These are phyloP conservation scores for Drosophila prolongata DNA, from an alignment of 2,888 invertebrate species.

Conservation along the genomic window DNA sequence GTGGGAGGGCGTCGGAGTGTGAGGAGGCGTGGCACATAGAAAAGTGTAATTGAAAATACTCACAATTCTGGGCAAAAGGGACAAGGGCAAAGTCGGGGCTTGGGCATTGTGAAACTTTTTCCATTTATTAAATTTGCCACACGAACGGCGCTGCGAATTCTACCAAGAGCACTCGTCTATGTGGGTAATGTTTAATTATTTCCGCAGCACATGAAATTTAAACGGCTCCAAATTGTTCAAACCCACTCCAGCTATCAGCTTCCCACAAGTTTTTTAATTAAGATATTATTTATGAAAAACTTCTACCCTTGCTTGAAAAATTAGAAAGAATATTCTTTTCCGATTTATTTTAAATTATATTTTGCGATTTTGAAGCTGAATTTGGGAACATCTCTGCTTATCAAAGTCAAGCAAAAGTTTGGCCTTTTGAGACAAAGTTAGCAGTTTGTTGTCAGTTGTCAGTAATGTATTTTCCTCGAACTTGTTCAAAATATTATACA, in stretches of 20 bases:
- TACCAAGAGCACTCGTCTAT: slow-evolving; percentile 3
- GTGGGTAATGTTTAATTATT: slow-evolving; percentile 59
- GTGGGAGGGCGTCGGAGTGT: slow-evolving; percentile 5
- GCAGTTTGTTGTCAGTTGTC: slow-evolving; percentile 18
- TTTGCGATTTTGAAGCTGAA: background rate
- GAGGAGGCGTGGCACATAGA: slow-evolving; percentile 45
- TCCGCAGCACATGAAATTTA: slow-evolving; percentile 23
- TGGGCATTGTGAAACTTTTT: slow-evolving; percentile 66
- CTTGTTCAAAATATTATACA: slow-evolving; percentile 16
- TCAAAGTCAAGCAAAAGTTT: slow-evolving; percentile 5
- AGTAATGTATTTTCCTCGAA: slow-evolving; percentile 17
- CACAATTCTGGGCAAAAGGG: slow-evolving; percentile 51
- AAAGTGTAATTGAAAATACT: slow-evolving; percentile 74
- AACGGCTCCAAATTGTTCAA: slow-evolving; percentile 39
- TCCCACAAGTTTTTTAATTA: slow-evolving; percentile 17
- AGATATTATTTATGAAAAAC: background rate
- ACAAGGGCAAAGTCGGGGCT: slow-evolving; percentile 18
- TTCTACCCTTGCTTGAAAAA: background rate
- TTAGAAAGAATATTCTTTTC: too few relatives aligned
- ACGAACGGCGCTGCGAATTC: slow-evolving; percentile 25
- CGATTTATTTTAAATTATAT: background rate
- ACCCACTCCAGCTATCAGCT: slow-evolving; percentile 14
- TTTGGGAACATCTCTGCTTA: background rate
- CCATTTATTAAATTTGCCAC: slow-evolving; percentile 72
- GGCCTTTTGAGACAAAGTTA: slow-evolving; percentile 13